Percentiles rank a stretch among this genome's conserved stretches.
These are phyloP conservation scores for Catocala sponsa DNA, from an alignment of 2,888 invertebrate species.

Conservation along the genomic window DNA sequence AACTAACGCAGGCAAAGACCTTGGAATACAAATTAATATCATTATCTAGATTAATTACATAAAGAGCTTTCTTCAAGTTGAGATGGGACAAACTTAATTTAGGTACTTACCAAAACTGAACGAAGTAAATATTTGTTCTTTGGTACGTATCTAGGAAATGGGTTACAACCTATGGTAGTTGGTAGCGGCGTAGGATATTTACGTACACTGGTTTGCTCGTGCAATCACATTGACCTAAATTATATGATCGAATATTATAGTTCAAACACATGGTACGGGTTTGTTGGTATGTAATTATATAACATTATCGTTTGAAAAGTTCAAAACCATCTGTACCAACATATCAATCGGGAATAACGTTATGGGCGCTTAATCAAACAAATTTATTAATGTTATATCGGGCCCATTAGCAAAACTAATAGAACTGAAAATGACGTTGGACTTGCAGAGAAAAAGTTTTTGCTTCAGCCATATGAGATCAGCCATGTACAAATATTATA, in stretches of 20 bases:
- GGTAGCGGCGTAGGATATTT: constrained; percentile 54
- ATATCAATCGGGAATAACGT: constrained; percentile 40
- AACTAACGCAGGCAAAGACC: too few species aligned
- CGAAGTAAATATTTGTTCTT: constrained; percentile 16
- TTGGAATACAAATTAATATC: background rate
- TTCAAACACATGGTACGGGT: constrained; percentile 44
- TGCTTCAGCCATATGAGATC: constrained; percentile 5
- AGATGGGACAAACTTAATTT: constrained; percentile 1
- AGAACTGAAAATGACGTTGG: constrained; percentile 29
- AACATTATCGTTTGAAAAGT: constrained; percentile 40
- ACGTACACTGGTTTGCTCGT: constrained; percentile 56
- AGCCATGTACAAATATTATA: background rate
- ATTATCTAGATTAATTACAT: constrained; percentile 2
- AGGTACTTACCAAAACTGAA: background rate
- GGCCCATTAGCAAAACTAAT: constrained; percentile 44
- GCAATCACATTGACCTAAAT: constrained; percentile 70
- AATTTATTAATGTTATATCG: constrained; percentile 36
- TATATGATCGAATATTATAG: constrained; percentile 40
- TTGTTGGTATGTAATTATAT: constrained; percentile 30
- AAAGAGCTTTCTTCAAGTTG: background rate
- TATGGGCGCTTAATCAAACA: constrained; percentile 23
- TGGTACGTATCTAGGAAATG: constrained; percentile 26
- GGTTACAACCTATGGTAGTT: constrained; percentile 52
- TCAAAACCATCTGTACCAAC: constrained; percentile 48
- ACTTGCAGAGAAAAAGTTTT: constrained; percentile 21